These are phyloP conservation scores for Aegithalos caudatus DNA, from an alignment of 2,113 vertebrate species.

Conservation along the genomic window DNA sequence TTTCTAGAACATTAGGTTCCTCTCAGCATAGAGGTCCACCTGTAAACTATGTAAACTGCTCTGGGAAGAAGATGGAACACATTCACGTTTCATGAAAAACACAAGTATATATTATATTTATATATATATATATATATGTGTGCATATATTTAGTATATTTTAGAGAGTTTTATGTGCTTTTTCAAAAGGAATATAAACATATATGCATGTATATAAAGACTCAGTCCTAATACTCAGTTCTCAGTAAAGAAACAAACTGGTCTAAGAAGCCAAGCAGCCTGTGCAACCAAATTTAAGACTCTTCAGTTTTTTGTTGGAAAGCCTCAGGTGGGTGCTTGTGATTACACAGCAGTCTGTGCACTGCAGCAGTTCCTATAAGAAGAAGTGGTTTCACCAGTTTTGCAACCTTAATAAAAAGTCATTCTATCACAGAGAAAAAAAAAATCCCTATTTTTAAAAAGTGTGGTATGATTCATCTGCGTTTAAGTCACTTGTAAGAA, in stretches of 20 bases:
- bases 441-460: background rate
- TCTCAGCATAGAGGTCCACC: background rate
- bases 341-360: background rate
- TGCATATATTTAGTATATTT: background rate
- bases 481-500: background rate
- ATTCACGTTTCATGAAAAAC: background rate
- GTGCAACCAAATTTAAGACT: conserved; percentile 23
- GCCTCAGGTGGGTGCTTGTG: background rate
- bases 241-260: background rate
- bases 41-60: background rate
- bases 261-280: background rate
- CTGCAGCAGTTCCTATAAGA: background rate
- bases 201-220: background rate
- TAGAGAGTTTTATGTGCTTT: background rate
- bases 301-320: background rate
- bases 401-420: conserved; percentile 1
- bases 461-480: background rate
- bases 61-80: background rate
- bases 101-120: too few relatives aligned
- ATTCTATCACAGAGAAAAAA: background rate
- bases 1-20: background rate
- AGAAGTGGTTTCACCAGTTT: conserved; percentile 36
- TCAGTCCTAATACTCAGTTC: background rate
- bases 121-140: too few relatives aligned
- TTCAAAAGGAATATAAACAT: background rate